These are phyloP conservation scores for Triplophysa bombifrons DNA, from an alignment of 2,797 vertebrate species.

Conservation along the genomic window DNA sequence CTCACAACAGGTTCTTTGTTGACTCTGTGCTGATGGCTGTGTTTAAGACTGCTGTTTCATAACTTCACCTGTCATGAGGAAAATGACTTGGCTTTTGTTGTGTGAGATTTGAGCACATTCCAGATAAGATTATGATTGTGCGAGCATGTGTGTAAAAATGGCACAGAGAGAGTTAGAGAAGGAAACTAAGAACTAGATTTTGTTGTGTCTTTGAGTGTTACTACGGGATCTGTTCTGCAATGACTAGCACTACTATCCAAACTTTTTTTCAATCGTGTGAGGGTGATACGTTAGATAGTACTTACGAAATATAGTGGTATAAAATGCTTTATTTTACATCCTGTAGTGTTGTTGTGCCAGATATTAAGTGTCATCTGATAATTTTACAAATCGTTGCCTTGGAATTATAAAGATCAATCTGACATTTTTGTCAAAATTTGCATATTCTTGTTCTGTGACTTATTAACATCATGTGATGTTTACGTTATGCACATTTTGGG, in stretches of 20 bases:
- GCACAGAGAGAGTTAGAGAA: not conserved
- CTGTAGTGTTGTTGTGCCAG: too few relatives aligned
- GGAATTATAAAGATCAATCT: too few relatives aligned
- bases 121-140: slow-evolving; percentile 63
- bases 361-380: too few relatives aligned
- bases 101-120: slow-evolving; percentile 67
- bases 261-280: not conserved
- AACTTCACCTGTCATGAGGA: slow-evolving; percentile 59
- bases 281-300: too few relatives aligned
- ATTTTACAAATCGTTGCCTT: too few relatives aligned
- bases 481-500: too few relatives aligned
- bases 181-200: slow-evolving; percentile 28
- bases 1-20: slow-evolving; percentile 51
- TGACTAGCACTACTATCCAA: not conserved
- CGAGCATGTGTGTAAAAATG: slow-evolving; percentile 31
- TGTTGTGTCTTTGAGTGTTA: slow-evolving; percentile 60
- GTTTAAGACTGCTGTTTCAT: slow-evolving; percentile 52
- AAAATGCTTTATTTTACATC: too few relatives aligned
- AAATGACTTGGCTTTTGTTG: slow-evolving; percentile 57
- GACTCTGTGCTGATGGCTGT: slow-evolving; percentile 54
- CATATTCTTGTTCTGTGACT: too few relatives aligned
- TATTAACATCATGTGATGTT: too few relatives aligned
- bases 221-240: slow-evolving; percentile 64
- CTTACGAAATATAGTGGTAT: too few relatives aligned
- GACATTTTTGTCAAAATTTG: too few relatives aligned